Evolutionary conservation across 2,888 invertebrate species (phyloP), one percentile per base, ranked within the genome.

Genomic region (Melangyna quadrimaculata): DNA sequence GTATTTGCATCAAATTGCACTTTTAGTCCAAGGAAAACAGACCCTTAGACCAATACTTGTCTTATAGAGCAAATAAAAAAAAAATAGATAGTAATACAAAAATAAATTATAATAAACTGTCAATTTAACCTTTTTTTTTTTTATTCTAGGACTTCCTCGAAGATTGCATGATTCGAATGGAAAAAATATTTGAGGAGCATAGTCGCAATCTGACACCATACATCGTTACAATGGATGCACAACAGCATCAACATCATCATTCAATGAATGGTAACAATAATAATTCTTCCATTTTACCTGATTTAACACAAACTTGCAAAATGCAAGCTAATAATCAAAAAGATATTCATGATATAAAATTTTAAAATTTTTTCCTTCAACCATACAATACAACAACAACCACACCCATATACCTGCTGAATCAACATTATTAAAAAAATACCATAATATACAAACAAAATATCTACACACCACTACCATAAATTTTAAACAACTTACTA

Each of bases 311-410:
- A 92, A 93, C 94, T 91, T 94, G 94, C 88, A 95, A 95, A 92
- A 95, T 94, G 92, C 95, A 95, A 92, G 95, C 97, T 88, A 95
- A 95, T 88, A 96, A 97, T 72, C 96, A 97, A 89, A 97, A 97
- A 89, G 97, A 97, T 92, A 95, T 97, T 89, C 94, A 96, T 89
- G 96, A 97, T 92, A 95, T 97, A 88, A 95, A 96, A 92, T 96
- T 96, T 93, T 96, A 93, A 93, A 88, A n/a, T 17, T 48, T 35
- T 37, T 65, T 63, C 29, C 27, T 63, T 22, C 22, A 48, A 57
- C 19, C 6, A 57, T 12, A 37, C 35, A 35, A 35, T 10, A 55
- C 43, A 55, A 29, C 27, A 22, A 40, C 17, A 78, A 43, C 55
- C 29, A 53, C 27, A 48, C 9, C 61, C 63, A 81, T 32, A 53